Percentiles rank a stretch among this genome's conserved stretches.
These are phyloP conservation scores for Takifugu rubripes DNA, from an alignment of 2,797 vertebrate species.

Conservation along the genomic window DNA sequence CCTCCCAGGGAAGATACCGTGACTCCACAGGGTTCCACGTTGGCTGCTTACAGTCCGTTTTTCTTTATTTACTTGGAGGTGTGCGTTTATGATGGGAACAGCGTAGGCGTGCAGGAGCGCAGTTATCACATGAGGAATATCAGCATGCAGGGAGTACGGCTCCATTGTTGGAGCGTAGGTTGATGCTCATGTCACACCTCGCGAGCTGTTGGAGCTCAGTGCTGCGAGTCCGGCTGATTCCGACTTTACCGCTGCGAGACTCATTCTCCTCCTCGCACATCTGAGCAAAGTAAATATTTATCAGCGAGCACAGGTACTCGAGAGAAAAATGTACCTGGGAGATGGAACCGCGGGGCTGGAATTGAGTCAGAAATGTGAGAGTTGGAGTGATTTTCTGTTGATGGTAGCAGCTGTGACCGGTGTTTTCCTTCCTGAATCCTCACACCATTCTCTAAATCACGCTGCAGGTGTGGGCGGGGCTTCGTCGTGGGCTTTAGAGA, in stretches of 20 bases:
- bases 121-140: conserved; percentile 12
- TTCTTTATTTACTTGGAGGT: conserved; percentile 15
- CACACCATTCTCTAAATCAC: not conserved
- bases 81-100: conserved; percentile 2
- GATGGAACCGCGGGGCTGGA: conserved; percentile 11
- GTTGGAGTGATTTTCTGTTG: conserved; percentile 1
- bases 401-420: conserved; percentile 10
- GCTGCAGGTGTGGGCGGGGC: too few relatives aligned
- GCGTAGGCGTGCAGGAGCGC: conserved; percentile 13
- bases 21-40: conserved; percentile 9
- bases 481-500: too few relatives aligned
- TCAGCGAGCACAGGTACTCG: conserved; percentile 18
- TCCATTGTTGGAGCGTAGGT: conserved; percentile 36
- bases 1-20: conserved; percentile 3
- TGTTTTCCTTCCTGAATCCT: not conserved
- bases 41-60: not conserved
- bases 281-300: conserved; percentile 41
- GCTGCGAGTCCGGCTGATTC: conserved; percentile 23
- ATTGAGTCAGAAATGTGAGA: not conserved
- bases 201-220: conserved; percentile 19
- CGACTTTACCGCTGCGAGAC: conserved; percentile 41
- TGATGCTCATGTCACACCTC: conserved; percentile 54
- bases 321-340: conserved; percentile 32
- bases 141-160: conserved; percentile 16
- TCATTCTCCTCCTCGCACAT: conserved; percentile 44